Base-by-base conservation (phyloP, 2,797 vertebrate genomes). In the Anisognathus igniventris region DNA sequence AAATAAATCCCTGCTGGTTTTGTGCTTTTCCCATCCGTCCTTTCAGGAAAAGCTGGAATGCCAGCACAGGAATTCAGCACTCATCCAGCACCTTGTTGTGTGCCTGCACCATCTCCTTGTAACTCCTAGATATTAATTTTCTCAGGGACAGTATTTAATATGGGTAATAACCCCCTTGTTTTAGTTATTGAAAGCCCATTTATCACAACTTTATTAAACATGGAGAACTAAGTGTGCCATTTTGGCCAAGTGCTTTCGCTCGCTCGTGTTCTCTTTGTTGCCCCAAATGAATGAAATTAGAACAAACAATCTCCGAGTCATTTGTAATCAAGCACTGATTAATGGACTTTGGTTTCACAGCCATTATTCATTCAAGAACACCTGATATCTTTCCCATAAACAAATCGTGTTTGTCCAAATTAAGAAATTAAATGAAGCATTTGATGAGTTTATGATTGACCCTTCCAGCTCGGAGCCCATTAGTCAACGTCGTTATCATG, bases 391-490 rank as follows among this genome's bases (percentile, higher is more conserved):
- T 98, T 99, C 98, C 98, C 99, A 99, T 99, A 99, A 99, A 99
- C 99, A 99, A 99, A 99, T 99, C 98, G 98, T 99, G 99, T 99
- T 99, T 99, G 98, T 99, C 99, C 99, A 99, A 99, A 99, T 99
- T 99, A 99, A 99, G 99, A 99, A 99, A 99, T 99, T 98, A 99
- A 99, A 99, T 99, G 99, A 99, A 98, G 99, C 99, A 98, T 99
- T 99, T 99, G 99, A 99, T 99, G 99, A 99, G 99, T 99, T 99
- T 99, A 99, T 99, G 99, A 99, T 99, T 99, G 99, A 99, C 99
- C 99, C 98, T 98, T 98, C 98, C 97, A 98, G 98, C 98, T 98
- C 97, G 86, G 97, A 97, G 98, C 98, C 98, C 98, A 99, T 99
- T 99, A 98, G 97, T 99, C 98, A 99, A 97, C 98, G 99, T 99